Evolutionary conservation across 2,888 invertebrate species (phyloP).

Genomic region (Mesochorus sp.): DNA sequence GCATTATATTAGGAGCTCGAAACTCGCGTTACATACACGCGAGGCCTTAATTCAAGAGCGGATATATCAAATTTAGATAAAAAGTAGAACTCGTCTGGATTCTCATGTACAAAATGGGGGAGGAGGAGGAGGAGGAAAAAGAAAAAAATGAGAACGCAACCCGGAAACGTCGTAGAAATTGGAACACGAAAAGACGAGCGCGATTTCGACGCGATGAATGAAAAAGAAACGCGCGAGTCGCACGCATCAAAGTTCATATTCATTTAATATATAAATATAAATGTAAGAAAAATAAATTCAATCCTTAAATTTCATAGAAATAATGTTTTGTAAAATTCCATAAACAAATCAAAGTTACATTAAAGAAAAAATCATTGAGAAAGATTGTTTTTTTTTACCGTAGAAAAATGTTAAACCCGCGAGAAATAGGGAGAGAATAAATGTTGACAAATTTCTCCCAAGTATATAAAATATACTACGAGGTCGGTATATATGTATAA

Average conservation of each 20-base stretch:
- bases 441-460: slow-evolving; percentile 12
- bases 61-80: slow-evolving; percentile 18
- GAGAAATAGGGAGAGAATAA: neutral
- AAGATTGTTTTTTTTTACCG: neutral
- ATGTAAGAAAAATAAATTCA: neutral
- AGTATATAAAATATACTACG: neutral
- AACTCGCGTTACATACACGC: neutral
- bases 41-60: slow-evolving; percentile 24
- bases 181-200: slow-evolving; percentile 28
- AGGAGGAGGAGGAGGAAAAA: neutral
- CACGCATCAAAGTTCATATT: slow-evolving; percentile 8
- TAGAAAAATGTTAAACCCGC: neutral
- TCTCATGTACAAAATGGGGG: slow-evolving; percentile 18
- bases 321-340: no score
- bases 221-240: slow-evolving; percentile 23
- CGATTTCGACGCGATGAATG: slow-evolving; percentile 34
- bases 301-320: no score
- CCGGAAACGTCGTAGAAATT: slow-evolving; percentile 46
- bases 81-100: slow-evolving; percentile 5
- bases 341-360: no score
- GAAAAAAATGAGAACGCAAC: slow-evolving; percentile 18
- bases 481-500: slow-evolving; percentile 9
- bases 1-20: no score
- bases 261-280: neutral
- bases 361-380: no score